These are phyloP conservation scores for Sebastes minor DNA, from an alignment of 2,797 vertebrate genomes.

Conservation along the genomic window DNA sequence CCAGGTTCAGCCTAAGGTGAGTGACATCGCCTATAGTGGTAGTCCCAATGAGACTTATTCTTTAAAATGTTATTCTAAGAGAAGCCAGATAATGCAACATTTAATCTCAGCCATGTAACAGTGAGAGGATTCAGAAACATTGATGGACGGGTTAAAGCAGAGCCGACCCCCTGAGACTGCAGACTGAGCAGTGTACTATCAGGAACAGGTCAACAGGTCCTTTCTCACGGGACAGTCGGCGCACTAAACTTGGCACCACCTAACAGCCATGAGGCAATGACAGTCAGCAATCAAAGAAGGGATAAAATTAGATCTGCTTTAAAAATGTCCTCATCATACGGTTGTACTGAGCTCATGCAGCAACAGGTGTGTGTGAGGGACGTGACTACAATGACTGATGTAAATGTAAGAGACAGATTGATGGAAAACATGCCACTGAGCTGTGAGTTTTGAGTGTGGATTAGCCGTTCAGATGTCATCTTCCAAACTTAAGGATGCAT, in stretches of 20 bases:
- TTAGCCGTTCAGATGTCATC: not conserved
- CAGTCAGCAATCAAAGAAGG: conserved; percentile 68
- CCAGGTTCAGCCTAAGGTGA: conserved; percentile 70
- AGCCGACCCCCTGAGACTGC: conserved; percentile 1
- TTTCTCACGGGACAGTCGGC: conserved; percentile 50
- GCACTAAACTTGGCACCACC: conserved; percentile 63
- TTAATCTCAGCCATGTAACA: not conserved
- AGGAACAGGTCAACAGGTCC: conserved; percentile 35
- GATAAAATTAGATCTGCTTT: conserved; percentile 74
- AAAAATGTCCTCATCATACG: conserved; percentile 72
- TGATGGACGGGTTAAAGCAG: not conserved
- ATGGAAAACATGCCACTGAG: conserved; percentile 31
- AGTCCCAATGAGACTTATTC: not conserved
- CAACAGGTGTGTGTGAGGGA: conserved; percentile 70
- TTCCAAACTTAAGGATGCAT: not conserved
- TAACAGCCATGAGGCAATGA: conserved; percentile 49
- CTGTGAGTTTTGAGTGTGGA: conserved; percentile 10
- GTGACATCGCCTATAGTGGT: not conserved
- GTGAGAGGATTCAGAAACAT: not conserved
- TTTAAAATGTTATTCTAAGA: not conserved
- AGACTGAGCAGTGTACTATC: not conserved
- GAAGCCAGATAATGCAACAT: not conserved
- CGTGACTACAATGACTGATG: conserved; percentile 55
- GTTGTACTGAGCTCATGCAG: conserved; percentile 71
- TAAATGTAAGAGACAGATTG: conserved; percentile 60